Conservation (phyloP, 2,888 invertebrate genomes). For the Tortricodes alternella region DNA sequence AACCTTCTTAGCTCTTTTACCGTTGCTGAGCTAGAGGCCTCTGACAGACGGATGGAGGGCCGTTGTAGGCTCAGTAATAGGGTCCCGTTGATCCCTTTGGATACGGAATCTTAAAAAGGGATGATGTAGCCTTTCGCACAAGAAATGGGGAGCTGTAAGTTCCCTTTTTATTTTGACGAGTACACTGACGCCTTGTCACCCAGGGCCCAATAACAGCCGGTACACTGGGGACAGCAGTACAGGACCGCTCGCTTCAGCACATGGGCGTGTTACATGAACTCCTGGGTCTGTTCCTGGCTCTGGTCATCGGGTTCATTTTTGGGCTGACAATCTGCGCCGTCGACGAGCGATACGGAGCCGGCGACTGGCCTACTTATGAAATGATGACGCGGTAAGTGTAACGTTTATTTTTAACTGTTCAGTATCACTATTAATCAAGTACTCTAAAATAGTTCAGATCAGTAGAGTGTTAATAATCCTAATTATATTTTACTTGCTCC, state of each 20-base stretch:
- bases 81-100: too few relatives aligned
- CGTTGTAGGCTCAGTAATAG: too few relatives aligned
- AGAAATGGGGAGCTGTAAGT: too few relatives aligned
- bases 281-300: slow-evolving; percentile 85
- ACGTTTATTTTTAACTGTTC: neutral
- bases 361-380: slow-evolving; percentile 85
- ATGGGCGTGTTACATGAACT: slow-evolving; percentile 87
- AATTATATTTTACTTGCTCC: too few relatives aligned
- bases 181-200: slow-evolving; percentile 25
- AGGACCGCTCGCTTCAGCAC: slow-evolving; percentile 83
- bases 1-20: too few relatives aligned
- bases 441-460: slow-evolving; percentile 6
- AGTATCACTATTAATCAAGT: neutral
- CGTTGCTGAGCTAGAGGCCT: too few relatives aligned
- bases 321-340: slow-evolving; percentile 84
- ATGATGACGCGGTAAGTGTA: slow-evolving; percentile 82
- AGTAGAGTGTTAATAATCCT: slow-evolving; percentile 16
- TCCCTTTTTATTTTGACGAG: too few relatives aligned
- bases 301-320: slow-evolving; percentile 86
- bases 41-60: too few relatives aligned
- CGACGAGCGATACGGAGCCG: slow-evolving; percentile 81
- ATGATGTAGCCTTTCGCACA: too few relatives aligned
- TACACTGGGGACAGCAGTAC: slow-evolving; percentile 88
- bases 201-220: slow-evolving; percentile 90
- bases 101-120: too few relatives aligned